Percentiles rank a stretch among this genome's conserved stretches.
Conservation (phyloP, 2,888 invertebrate species). For the Halocaridina rubra region DNA sequence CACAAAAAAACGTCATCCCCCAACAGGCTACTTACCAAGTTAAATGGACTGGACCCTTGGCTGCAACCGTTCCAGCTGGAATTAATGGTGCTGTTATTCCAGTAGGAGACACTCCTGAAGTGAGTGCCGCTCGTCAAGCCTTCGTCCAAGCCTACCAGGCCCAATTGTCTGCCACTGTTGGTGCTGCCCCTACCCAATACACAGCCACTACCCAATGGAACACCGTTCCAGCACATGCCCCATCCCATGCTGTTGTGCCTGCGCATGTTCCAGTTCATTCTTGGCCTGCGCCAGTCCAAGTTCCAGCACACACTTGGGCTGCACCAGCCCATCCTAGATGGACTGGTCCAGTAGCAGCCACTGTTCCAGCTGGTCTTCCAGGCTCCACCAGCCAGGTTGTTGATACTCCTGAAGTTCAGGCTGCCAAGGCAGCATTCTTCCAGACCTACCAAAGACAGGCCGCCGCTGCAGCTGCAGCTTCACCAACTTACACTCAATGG, state of each 20-base stretch:
- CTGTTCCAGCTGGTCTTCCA: slow-evolving; percentile 55
- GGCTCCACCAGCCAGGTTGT: slow-evolving; percentile 42
- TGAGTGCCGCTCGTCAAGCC: slow-evolving; percentile 10
- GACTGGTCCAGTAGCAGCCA: slow-evolving; percentile 59
- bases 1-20: not conserved
- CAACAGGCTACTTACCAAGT: not conserved
- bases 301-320: not conserved
- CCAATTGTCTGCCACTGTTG: slow-evolving; percentile 22
- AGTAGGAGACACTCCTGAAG: slow-evolving; percentile 23
- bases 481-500: no score
- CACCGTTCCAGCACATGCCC: not conserved
- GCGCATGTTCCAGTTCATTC: not conserved
- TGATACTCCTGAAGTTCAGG: slow-evolving; percentile 55
- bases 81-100: not conserved
- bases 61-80: slow-evolving; percentile 33
- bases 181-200: not conserved
- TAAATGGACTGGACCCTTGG: slow-evolving; percentile 31
- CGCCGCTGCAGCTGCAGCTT: slow-evolving; percentile 21
- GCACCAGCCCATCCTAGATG: slow-evolving; percentile 39
- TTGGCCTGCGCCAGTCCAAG: not conserved
- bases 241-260: not conserved
- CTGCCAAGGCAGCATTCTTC: slow-evolving; percentile 58
- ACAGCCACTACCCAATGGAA: not conserved
- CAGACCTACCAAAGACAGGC: slow-evolving; percentile 25
- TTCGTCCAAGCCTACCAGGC: slow-evolving; percentile 45